Evolutionary conservation across 2,113 vertebrate genomes (phyloP).

Genomic region (Corythornis vintsioides): DNA sequence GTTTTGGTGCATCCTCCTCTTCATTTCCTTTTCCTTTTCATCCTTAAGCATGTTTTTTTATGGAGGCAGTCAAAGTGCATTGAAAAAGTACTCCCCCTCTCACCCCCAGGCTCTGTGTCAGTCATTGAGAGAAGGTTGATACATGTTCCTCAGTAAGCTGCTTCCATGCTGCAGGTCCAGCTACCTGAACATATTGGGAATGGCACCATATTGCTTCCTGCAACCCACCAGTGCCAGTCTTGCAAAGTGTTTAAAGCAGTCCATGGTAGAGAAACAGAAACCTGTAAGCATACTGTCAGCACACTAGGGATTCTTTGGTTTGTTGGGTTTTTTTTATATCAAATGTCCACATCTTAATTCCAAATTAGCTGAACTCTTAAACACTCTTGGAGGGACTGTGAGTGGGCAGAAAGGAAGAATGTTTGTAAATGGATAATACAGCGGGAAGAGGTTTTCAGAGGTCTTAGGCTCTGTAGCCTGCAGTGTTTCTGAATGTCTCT

Average conservation of each 20-base stretch:
- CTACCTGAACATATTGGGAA: neutral
- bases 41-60: neutral
- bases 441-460: neutral
- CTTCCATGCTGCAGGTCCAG: neutral
- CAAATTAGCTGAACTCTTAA: neutral
- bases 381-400: neutral
- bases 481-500: neutral
- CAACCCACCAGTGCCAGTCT: neutral
- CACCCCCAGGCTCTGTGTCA: neutral
- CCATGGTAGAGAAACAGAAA: neutral
- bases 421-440: neutral
- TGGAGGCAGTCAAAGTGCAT: neutral
- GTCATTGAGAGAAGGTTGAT: neutral
- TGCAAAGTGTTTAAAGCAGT: neutral
- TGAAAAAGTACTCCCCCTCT: neutral
- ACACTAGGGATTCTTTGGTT: neutral
- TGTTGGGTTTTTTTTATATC: neutral
- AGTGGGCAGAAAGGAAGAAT: neutral
- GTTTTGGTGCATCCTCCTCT: neutral
- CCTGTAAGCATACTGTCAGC: fast-evolving
- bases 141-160: neutral
- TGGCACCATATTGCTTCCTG: neutral
- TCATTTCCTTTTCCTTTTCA: neutral
- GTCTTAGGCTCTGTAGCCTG: neutral
- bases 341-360: neutral